These are phyloP conservation scores for Sialia sialis DNA, from an alignment of 2,113 vertebrate species.

Conservation along the genomic window DNA sequence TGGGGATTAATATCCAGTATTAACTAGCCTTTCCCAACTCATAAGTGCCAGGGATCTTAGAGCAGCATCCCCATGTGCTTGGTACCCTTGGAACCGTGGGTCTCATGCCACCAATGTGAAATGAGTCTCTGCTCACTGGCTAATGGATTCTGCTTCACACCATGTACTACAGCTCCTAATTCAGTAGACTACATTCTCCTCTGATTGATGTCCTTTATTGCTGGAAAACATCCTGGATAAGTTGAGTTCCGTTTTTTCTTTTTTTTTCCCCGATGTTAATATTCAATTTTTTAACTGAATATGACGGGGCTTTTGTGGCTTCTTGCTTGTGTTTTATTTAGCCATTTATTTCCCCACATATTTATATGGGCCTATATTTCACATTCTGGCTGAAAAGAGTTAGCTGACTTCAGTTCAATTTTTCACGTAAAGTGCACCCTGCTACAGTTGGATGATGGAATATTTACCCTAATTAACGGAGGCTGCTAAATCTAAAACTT, in stretches of 20 bases:
- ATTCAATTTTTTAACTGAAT: neutral
- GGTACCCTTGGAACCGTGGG: neutral
- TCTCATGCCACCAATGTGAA: neutral
- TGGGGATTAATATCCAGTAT: neutral
- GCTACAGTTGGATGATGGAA: neutral
- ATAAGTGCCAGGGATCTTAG: neutral
- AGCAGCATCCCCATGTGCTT: neutral
- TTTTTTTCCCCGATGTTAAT: neutral
- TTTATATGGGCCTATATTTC: neutral
- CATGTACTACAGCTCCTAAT: neutral
- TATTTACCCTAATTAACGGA: neutral
- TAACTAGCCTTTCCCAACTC: neutral
- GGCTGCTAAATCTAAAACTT: neutral
- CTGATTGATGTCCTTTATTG: neutral
- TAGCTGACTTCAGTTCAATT: neutral
- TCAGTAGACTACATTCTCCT: neutral
- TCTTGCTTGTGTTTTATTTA: conserved; percentile 1
- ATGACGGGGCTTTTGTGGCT: neutral
- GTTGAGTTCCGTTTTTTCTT: neutral
- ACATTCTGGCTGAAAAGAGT: neutral
- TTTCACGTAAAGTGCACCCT: neutral
- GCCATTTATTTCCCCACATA: rapidly evolving
- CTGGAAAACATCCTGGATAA: neutral
- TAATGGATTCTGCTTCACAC: neutral
- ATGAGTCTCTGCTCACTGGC: neutral